Conservation (phyloP, 2,113 vertebrate species). For the Pycnonotus jocosus region DNA sequence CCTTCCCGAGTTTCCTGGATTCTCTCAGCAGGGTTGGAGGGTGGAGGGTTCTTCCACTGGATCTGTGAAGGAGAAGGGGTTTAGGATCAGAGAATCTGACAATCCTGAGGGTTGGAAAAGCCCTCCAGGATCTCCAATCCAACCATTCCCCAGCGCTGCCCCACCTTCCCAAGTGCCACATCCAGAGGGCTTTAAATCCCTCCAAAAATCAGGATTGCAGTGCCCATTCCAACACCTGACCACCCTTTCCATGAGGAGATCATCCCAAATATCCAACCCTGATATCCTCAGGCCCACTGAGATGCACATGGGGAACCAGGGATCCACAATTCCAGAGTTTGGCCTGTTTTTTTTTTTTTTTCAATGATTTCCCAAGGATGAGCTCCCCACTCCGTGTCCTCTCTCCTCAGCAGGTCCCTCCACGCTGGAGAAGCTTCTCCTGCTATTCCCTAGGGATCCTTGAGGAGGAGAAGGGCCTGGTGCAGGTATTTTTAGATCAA, state of each 20-base stretch:
- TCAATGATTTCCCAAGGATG: accelerated
- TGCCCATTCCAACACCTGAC: not conserved
- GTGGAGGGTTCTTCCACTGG: accelerated
- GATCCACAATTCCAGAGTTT: not conserved
- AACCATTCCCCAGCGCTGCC: not conserved
- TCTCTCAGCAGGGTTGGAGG: not conserved
- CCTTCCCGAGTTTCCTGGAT: not conserved
- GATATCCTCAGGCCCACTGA: accelerated
- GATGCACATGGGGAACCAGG: accelerated
- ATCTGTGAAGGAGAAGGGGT: not conserved
- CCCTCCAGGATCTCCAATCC: not conserved
- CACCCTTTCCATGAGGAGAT: not conserved
- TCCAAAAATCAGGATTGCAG: no score
- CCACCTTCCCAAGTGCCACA: not conserved
- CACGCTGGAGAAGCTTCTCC: not conserved
- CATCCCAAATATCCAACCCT: not conserved
- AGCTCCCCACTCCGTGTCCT: accelerated
- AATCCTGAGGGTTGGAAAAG: not conserved
- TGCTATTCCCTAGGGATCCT: not conserved
- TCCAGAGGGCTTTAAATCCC: not conserved
- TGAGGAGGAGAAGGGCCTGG: not conserved
- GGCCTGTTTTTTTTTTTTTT: not conserved
- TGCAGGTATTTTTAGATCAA: slow-evolving; percentile 1
- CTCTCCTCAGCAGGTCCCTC: not conserved
- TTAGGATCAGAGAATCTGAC: not conserved